Evolutionary conservation across 2,888 invertebrate species (phyloP).

Genomic region (Protodeltote pygarga): DNA sequence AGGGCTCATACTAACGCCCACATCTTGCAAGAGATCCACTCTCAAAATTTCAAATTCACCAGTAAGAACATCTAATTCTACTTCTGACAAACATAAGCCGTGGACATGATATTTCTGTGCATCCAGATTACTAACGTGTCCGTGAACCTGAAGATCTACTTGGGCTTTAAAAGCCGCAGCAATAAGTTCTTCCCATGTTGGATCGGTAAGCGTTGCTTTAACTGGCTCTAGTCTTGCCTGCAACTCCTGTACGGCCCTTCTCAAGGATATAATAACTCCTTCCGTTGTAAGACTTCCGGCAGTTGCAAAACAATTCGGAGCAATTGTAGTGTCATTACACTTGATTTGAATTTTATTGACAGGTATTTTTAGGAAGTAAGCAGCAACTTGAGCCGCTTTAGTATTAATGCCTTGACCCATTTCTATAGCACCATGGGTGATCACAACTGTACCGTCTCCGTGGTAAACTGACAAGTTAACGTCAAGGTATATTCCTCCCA

Average conservation of each 20-base stretch:
- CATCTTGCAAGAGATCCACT: constrained; percentile 89
- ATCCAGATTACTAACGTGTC: constrained; percentile 38
- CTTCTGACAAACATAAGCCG: constrained; percentile 88
- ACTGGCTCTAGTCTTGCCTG: constrained; percentile 45
- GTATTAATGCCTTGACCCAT: constrained; percentile 94
- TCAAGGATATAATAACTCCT: constrained; percentile 51
- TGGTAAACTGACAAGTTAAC: constrained; percentile 46
- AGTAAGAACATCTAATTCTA: constrained; percentile 91
- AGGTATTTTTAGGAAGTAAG: constrained; percentile 88
- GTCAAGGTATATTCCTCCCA: constrained; percentile 75
- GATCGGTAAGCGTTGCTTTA: constrained; percentile 53
- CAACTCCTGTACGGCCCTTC: constrained; percentile 46
- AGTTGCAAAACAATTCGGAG: constrained; percentile 88
- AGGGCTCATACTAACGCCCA: constrained; percentile 89
- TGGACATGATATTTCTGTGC: constrained; percentile 68
- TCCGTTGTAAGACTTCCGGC: constrained; percentile 88
- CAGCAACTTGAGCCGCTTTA: constrained; percentile 88
- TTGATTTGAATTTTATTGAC: constrained; percentile 89
- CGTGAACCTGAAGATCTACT: constrained; percentile 64
- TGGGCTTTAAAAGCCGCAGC: constrained; percentile 69
- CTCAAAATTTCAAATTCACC: constrained; percentile 88
- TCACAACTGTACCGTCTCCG: constrained; percentile 89
- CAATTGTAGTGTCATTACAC: constrained; percentile 85
- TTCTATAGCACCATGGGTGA: constrained; percentile 91
- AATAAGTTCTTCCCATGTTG: constrained; percentile 82